Evolutionary conservation across 92 coral and sea anemone species (phyloP), one percentile per base, ranked within the genome.

Genomic region (Epizoanthus ramosus): DNA sequence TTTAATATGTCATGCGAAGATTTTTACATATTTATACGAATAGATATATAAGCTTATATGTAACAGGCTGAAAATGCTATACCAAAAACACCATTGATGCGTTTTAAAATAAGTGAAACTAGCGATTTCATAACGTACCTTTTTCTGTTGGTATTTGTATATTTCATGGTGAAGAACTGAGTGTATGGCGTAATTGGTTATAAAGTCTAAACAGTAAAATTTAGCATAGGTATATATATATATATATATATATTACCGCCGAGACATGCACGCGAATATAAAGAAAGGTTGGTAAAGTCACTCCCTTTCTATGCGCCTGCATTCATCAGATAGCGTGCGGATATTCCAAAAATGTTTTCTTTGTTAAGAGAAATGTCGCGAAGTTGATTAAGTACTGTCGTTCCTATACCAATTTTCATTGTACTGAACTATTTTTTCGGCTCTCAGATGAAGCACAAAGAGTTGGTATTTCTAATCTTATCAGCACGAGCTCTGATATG

Each of bases 341-440:
- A 53, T 39, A 77, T 77, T 39, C 56, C 0, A 63, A 45, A 71
- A 77, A 77, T 77, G 82, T 77, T 77, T 77, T 77, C 66, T 59
- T 77, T 77, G 54, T 50, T 37, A 61, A 69, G 15, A 39, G 39
- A 77, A 61, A 61, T 41, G 71, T 70, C 71, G 58, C 82, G 23
- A 67, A 67, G 3, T 67, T 28, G 72, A 15, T 67, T 67, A 67
- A 17, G n/a, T 9, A 9, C 14, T 50, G 54, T 28, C n/a, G 39
- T 13, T 18, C 2, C 45, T 39, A 3, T 31, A 43, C 59, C 5
- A 17, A 37, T 77, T 61, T 23, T 71, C 57, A 21, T 39, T 47
- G 31, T 71, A 0, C 22, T 23, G 22, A 37, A 18, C 23, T 61
- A 41, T 39, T 9, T 19, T 24, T 43, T 74, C 47, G 39, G 22